A percentile compares a stretch with the other conserved stretches of the same genome.
phyloP scores from a whole-genome alignment of 2,797 vertebrate species.

The Phylloscopus collybita region DNA sequence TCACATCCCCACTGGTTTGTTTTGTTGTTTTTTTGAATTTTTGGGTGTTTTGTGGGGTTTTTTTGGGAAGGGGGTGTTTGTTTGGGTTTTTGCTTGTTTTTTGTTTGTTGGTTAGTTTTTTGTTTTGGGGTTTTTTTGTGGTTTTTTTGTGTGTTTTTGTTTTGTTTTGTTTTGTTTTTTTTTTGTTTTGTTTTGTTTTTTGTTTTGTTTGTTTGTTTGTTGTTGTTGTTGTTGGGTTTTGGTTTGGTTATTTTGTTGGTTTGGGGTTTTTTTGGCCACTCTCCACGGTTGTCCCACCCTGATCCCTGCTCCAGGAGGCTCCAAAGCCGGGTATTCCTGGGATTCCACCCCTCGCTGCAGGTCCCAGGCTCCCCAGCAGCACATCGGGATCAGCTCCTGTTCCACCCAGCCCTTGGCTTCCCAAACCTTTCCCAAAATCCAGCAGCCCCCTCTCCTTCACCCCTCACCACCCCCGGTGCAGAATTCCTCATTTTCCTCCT shows the following conservation, averaged over 20 bases:
- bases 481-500: not conserved
- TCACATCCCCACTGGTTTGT: fast-evolving
- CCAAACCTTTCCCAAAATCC: not conserved
- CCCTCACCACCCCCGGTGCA: not conserved
- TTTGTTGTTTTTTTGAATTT: not conserved
- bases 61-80: no score
- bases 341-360: not conserved
- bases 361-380: fast-evolving
- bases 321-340: fast-evolving
- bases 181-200: no score
- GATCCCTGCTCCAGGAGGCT: not conserved
- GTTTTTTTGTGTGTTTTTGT: no score
- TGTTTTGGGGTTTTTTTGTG: no score
- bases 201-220: no score
- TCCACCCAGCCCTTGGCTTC: not conserved
- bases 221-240: no score
- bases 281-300: fast-evolving
- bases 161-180: no score
- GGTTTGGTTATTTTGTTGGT: no score
- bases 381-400: fast-evolving
- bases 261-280: no score
- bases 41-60: no score
- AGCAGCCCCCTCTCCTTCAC: fast-evolving
- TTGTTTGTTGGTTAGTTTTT: no score
- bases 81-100: no score